Conservation (phyloP, 2,113 vertebrate species). For the Mixornis gularis region DNA sequence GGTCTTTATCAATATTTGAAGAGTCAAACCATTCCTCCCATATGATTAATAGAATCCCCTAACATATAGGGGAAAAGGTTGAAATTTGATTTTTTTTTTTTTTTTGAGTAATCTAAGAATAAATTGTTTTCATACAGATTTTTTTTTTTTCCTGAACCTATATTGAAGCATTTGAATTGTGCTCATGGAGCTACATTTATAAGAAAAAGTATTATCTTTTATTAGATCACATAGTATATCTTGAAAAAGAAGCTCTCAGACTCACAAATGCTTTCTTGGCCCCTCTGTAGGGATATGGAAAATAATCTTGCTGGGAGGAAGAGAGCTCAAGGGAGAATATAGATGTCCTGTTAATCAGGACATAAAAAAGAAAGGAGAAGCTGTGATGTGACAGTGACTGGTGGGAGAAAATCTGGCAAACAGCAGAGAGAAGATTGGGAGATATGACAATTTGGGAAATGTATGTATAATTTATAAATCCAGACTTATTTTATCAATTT, state of each 20-base stretch:
- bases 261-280: constrained; percentile 7
- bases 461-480: constrained; percentile 57
- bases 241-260: constrained; percentile 10
- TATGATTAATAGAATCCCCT: not conserved
- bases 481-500: constrained; percentile 44
- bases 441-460: constrained; percentile 10
- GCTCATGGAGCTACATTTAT: not conserved
- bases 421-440: constrained; percentile 9
- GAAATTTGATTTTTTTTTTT: not conserved
- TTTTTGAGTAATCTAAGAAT: not conserved
- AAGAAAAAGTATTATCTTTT: constrained; percentile 19
- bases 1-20: not conserved
- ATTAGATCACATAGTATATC: not conserved
- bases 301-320: constrained; percentile 42
- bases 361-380: constrained; percentile 43
- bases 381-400: constrained; percentile 56
- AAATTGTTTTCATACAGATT: not conserved
- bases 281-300: constrained; percentile 9
- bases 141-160: not conserved
- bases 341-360: constrained; percentile 64
- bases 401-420: constrained; percentile 47
- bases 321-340: constrained; percentile 47
- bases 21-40: not conserved
- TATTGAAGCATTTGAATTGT: not conserved
- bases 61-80: not conserved